phyloP scores from a whole-genome alignment of 1,140 invertebrate species.

The Alviniconcha marisindica region DNA sequence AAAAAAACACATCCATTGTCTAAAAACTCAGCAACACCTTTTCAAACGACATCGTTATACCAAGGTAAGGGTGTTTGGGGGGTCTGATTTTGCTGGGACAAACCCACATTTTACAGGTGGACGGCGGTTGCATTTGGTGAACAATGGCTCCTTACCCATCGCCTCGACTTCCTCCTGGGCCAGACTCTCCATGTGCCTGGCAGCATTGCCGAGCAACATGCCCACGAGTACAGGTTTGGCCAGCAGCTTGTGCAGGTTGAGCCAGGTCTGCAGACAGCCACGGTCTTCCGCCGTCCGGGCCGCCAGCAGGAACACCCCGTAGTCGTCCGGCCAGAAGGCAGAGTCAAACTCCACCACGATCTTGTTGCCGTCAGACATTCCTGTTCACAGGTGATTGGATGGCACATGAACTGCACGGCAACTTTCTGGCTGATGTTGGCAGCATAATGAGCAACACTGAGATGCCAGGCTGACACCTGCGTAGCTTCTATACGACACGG shows the following conservation, averaged over 20 bases:
- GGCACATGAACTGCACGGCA: no score
- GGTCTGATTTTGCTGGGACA: no score
- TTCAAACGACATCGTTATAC: no score
- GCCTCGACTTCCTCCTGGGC: not conserved
- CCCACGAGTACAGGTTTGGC: slow-evolving; percentile 48
- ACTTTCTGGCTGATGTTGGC: no score
- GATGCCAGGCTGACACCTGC: no score
- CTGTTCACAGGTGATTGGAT: no score
- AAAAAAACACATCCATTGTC: no score
- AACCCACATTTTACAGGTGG: not conserved
- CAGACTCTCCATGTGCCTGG: not conserved
- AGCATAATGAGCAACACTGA: no score
- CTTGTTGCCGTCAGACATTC: slow-evolving; percentile 53
- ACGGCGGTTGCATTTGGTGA: no score
- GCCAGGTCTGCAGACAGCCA: slow-evolving; percentile 58
- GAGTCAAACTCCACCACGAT: slow-evolving; percentile 60
- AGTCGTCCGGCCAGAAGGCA: slow-evolving; percentile 61
- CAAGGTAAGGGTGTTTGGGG: no score
- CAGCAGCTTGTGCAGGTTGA: slow-evolving; percentile 54
- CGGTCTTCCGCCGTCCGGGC: slow-evolving; percentile 37
- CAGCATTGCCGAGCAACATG: slow-evolving; percentile 46
- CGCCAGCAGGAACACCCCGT: slow-evolving; percentile 57
- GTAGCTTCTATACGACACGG: no score
- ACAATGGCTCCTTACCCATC: not conserved
- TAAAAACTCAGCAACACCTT: no score